Evolutionary conservation across 1,140 invertebrate species (phyloP).

Genomic region (Trinorchestia longiramus): DNA sequence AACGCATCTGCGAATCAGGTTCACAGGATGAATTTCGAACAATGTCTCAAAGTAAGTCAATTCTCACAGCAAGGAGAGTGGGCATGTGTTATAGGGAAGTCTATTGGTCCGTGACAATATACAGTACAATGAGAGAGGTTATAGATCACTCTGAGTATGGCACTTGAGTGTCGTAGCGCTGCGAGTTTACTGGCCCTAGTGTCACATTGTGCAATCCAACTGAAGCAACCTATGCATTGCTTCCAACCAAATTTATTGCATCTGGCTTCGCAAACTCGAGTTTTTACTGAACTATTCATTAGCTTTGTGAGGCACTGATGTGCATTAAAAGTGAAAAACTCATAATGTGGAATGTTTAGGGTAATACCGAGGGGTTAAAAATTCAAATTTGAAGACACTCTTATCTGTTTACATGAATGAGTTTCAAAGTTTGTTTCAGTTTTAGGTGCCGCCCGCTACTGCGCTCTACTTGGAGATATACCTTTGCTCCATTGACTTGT

Average conservation of each 20-base stretch:
- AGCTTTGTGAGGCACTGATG: background rate
- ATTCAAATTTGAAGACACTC: background rate
- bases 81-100: background rate
- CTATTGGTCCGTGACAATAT: slow-evolving; percentile 44
- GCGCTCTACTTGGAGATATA: background rate
- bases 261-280: background rate
- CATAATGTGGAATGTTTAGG: background rate
- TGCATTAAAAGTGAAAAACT: background rate
- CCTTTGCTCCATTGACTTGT: too few species aligned
- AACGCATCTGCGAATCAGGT: background rate
- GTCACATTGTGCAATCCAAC: background rate
- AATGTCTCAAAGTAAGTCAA: background rate
- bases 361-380: background rate
- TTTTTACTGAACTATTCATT: background rate
- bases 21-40: background rate
- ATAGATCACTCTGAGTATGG: slow-evolving; percentile 25
- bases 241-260: background rate
- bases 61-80: background rate
- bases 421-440: background rate
- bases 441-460: background rate
- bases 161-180: background rate
- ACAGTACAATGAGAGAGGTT: background rate
- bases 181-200: background rate
- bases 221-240: background rate
- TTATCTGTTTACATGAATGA: background rate